phyloP scores from a whole-genome alignment of 2,888 invertebrate genomes.

The Conchocele bisecta region DNA sequence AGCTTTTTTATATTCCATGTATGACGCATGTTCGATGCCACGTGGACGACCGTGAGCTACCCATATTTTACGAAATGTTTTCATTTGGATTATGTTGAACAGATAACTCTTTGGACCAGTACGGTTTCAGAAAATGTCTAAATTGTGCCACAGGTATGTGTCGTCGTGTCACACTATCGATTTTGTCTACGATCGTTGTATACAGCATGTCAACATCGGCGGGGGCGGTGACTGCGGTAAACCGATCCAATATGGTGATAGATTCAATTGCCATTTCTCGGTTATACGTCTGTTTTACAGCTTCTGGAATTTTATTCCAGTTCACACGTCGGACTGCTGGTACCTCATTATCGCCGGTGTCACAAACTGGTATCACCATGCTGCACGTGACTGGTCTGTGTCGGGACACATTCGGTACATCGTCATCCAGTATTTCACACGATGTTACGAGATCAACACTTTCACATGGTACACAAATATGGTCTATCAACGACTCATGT shows the following conservation, averaged over 20 bases:
- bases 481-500: background rate
- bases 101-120: background rate
- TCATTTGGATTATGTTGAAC: background rate
- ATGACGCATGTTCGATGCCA: background rate
- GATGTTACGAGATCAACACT: background rate
- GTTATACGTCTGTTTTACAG: no score
- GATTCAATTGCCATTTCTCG: no score
- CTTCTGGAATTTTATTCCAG: no score
- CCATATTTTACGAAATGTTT: background rate
- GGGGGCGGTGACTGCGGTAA: no score
- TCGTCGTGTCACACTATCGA: background rate
- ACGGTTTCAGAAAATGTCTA: background rate
- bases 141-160: background rate
- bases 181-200: background rate
- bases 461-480: background rate
- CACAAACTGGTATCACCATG: background rate
- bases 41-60: background rate
- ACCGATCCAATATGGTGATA: no score
- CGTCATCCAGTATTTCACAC: background rate
- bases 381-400: background rate
- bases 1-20: background rate
- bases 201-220: background rate
- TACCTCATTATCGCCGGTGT: background rate
- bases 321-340: no score
- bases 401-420: background rate